Base-by-base conservation (phyloP, 2,888 invertebrate species). In the Pediacus dermestoides region DNA sequence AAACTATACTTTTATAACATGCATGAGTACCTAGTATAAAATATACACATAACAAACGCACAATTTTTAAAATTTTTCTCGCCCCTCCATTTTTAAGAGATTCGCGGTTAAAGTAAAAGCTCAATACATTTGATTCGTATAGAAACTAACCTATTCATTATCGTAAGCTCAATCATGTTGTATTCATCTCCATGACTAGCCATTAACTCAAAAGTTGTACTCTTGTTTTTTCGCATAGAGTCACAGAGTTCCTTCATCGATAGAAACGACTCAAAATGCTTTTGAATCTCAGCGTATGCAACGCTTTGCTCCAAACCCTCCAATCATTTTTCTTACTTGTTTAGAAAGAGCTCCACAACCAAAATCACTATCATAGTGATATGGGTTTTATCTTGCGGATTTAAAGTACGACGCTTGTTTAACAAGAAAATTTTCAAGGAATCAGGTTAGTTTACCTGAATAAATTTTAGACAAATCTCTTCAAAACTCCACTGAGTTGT, bases 131-230 rank as follows among this genome's bases (percentile, higher is more conserved):
- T n/a, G n/a, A n/a, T n/a, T n/a, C n/a, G n/a, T n/a, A n/a, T n/a
- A n/a, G n/a, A n/a, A n/a, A n/a, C n/a, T n/a, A n/a, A n/a, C n/a
- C n/a, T 86, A 67, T 93, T 87, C 26, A 89, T 77, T 21, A 87
- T 80, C 0, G 95, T 91, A 34, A 97, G 75, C 60, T 86, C 85
- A 16, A 94, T 83, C 10, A 95, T 70, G 66, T 94, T 94, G 42
- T 87, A 83, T 46, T 89, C 86, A 67, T 97, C 95, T 0, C 95
- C 96, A 61, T 99, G 96, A 45, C 91, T 90, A 0, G 90, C 82
- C 75, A 97, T 88, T 39, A 99, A 67, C 54, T 90, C 85, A 60
- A 94, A 94, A 31, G 97, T 83, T 0, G 87, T 86, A 1, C 81
- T 77, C 51, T 87, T 84, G 58, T 95, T 88, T 42, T 82, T 81